Conservation (phyloP, 2,113 vertebrate genomes). For the Bagarius yarrelli region DNA sequence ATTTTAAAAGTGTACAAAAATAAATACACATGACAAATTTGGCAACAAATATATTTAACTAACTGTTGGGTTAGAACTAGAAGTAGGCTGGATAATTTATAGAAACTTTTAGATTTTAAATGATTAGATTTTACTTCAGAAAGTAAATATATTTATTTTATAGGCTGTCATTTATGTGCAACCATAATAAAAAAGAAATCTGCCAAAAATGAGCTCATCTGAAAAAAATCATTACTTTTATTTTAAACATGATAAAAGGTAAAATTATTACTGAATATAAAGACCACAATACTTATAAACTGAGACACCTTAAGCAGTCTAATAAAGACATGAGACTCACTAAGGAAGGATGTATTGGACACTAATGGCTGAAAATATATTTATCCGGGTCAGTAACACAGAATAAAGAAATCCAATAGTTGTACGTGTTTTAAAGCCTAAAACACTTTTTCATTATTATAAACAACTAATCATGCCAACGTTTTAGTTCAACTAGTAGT, state of each 20-base stretch:
- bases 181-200: too few relatives aligned
- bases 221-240: too few relatives aligned
- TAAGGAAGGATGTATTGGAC: neutral
- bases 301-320: neutral
- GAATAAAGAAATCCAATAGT: neutral
- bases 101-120: too few relatives aligned
- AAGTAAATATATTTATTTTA: too few relatives aligned
- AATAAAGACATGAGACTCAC: neutral
- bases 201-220: too few relatives aligned
- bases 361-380: neutral
- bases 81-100: too few relatives aligned
- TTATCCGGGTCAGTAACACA: neutral
- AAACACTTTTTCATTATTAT: neutral
- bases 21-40: neutral
- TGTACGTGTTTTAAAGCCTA: neutral
- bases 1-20: too few relatives aligned
- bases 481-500: neutral
- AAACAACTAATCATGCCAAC: neutral
- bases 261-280: neutral
- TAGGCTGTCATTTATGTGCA: too few relatives aligned
- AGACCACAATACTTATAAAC: neutral
- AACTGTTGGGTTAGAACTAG: too few relatives aligned
- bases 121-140: too few relatives aligned
- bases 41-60: neutral
- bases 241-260: too few relatives aligned